phyloP scores from a whole-genome alignment of 2,113 vertebrate species.

The Crotophaga sulcirostris region DNA sequence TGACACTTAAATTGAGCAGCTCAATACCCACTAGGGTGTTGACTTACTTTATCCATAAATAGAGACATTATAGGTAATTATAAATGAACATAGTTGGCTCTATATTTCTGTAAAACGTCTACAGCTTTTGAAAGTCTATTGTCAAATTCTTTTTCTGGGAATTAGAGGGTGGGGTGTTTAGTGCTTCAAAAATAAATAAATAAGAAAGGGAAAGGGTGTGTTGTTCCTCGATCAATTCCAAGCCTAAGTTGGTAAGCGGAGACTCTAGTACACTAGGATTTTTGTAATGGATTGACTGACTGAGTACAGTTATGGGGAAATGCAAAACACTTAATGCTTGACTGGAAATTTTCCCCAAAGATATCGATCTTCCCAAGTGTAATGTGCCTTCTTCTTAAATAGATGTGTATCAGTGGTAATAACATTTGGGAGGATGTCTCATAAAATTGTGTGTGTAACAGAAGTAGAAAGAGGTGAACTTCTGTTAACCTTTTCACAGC shows the following conservation, averaged over 20 bases:
- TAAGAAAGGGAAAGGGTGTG: conserved; percentile 32
- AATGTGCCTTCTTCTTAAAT: neutral
- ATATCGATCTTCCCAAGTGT: neutral
- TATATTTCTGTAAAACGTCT: neutral
- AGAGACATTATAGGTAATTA: conserved; percentile 18
- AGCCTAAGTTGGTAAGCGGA: neutral
- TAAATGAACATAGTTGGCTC: neutral
- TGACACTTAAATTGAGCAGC: neutral
- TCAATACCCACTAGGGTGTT: neutral
- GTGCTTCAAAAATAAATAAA: conserved; percentile 39
- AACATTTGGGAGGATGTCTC: neutral
- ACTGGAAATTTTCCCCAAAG: neutral
- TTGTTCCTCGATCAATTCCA: neutral
- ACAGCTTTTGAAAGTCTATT: neutral
- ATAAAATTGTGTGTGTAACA: neutral
- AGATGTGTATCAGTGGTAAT: neutral
- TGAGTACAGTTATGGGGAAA: neutral
- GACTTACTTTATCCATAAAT: conserved; percentile 9
- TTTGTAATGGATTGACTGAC: neutral
- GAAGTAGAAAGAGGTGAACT: neutral
- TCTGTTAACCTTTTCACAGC: neutral
- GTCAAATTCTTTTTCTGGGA: neutral
- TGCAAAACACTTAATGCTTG: neutral
- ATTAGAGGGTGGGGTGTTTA: conserved; percentile 10
- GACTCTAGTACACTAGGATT: neutral